phyloP scores from a whole-genome alignment of 2,113 vertebrate species.

The Hippocampus zosterae region DNA sequence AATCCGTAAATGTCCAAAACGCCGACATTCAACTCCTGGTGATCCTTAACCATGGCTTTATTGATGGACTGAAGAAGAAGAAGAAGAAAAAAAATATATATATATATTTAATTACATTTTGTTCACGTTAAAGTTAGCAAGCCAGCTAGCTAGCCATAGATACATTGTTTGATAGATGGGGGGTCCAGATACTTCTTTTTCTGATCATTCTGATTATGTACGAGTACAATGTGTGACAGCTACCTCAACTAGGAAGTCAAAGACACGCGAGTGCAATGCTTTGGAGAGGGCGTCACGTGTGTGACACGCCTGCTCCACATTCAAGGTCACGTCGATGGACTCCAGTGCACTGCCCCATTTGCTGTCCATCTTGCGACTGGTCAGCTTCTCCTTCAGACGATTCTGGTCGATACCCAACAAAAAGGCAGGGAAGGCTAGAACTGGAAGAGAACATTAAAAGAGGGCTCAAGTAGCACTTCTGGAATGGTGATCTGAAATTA shows the following conservation, averaged over 20 bases:
- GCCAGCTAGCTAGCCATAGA: no score
- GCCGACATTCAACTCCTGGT: slow-evolving; percentile 89
- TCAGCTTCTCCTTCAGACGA: slow-evolving; percentile 92
- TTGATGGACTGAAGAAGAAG: slow-evolving; percentile 86
- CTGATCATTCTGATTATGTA: background rate
- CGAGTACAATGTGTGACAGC: background rate
- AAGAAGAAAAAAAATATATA: no score
- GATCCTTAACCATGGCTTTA: slow-evolving; percentile 93
- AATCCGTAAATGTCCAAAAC: slow-evolving; percentile 98
- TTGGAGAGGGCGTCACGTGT: slow-evolving; percentile 95
- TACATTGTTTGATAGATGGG: no score
- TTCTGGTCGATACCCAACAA: slow-evolving; percentile 91
- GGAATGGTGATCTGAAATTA: background rate
- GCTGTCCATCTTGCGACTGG: slow-evolving; percentile 97
- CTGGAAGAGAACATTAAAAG: slow-evolving; percentile 57
- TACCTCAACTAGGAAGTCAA: slow-evolving; percentile 95
- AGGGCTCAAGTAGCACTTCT: background rate
- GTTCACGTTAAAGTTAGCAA: background rate
- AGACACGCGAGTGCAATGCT: slow-evolving; percentile 88
- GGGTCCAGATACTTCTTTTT: background rate
- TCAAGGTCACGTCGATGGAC: slow-evolving; percentile 92
- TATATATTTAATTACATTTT: background rate
- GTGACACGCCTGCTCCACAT: slow-evolving; percentile 95
- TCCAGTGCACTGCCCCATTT: slow-evolving; percentile 92
- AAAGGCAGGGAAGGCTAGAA: slow-evolving; percentile 94